A percentile compares a stretch with the other conserved stretches of the same genome.
Evolutionary conservation across 2,888 invertebrate species (phyloP).

Genomic region (Lomographa bimaculata): DNA sequence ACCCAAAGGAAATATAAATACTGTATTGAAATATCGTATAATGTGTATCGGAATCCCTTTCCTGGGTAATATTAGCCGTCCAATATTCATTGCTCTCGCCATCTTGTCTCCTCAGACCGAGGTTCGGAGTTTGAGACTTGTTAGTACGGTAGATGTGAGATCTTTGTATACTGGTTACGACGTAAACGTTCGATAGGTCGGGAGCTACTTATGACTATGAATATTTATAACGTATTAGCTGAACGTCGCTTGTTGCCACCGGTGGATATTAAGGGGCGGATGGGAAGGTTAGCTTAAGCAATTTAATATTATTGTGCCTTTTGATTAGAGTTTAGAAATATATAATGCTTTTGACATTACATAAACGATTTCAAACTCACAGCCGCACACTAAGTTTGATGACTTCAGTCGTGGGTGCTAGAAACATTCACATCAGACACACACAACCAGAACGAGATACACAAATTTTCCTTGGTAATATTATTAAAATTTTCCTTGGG

Average conservation of each 20-base stretch:
- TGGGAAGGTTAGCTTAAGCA: slow-evolving; percentile 21
- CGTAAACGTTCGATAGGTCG: slow-evolving; percentile 72
- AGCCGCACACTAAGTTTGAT: too few species aligned
- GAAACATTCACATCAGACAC: too few species aligned
- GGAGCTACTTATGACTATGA: slow-evolving; percentile 79
- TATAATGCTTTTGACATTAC: too few species aligned
- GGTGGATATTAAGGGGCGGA: slow-evolving; percentile 56
- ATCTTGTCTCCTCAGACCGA: slow-evolving; percentile 19
- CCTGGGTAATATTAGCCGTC: slow-evolving; percentile 53
- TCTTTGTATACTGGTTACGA: slow-evolving; percentile 44
- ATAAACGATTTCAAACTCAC: too few species aligned
- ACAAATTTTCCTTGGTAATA: too few species aligned
- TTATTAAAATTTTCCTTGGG: too few species aligned
- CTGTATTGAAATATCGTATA: slow-evolving; percentile 76
- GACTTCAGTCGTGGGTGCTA: too few species aligned
- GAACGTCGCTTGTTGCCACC: slow-evolving; percentile 64
- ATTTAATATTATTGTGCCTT: slow-evolving; percentile 8
- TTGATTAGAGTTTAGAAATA: neutral
- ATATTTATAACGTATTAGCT: slow-evolving; percentile 80
- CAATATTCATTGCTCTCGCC: slow-evolving; percentile 41
- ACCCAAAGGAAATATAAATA: slow-evolving; percentile 74
- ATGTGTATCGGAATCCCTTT: slow-evolving; percentile 71
- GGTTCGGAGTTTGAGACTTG: slow-evolving; percentile 21
- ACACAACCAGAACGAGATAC: too few species aligned
- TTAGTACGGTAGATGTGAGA: slow-evolving; percentile 30